phyloP scores from a whole-genome alignment of 2,797 vertebrate genomes.

The Benthosema pterotum region DNA sequence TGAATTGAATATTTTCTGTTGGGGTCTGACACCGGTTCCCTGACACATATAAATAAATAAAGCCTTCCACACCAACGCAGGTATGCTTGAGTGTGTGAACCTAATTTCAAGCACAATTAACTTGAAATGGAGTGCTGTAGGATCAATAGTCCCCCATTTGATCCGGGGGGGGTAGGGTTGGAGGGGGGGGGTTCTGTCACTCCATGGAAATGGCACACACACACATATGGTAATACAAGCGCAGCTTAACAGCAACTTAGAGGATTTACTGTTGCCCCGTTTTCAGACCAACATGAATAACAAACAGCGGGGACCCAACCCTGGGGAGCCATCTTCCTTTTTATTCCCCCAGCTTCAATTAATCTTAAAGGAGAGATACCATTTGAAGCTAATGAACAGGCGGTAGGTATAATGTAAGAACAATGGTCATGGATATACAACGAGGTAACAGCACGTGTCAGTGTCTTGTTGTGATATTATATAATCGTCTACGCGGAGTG shows the following conservation, averaged over 20 bases:
- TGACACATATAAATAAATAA: constrained; percentile 84
- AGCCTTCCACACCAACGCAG: constrained; percentile 77
- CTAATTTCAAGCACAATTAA: constrained; percentile 92
- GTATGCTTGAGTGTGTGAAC: constrained; percentile 82
- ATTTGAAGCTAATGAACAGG: constrained; percentile 79
- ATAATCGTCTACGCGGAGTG: constrained; percentile 18
- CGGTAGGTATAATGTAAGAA: constrained; percentile 37
- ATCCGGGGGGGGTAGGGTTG: constrained; percentile 74
- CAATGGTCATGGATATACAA: constrained; percentile 65
- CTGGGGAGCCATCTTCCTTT: constrained; percentile 76
- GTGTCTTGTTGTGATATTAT: constrained; percentile 48
- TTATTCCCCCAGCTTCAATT: constrained; percentile 78
- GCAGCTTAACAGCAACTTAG: constrained; percentile 83
- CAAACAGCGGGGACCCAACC: constrained; percentile 76
- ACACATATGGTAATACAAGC: constrained; percentile 86
- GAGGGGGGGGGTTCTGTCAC: constrained; percentile 72
- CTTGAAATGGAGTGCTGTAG: constrained; percentile 88
- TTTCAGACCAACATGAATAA: constrained; percentile 79
- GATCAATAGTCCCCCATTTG: constrained; percentile 89
- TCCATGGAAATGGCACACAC: constrained; percentile 84
- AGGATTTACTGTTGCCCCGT: constrained; percentile 82
- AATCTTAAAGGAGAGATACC: constrained; percentile 79
- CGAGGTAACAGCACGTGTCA: constrained; percentile 54
- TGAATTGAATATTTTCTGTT: constrained; percentile 80
- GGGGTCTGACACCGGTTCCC: constrained; percentile 73